Evolutionary conservation across 92 coral and sea anemone genomes (phyloP).

Genomic region (Parazoanthus swiftii): DNA sequence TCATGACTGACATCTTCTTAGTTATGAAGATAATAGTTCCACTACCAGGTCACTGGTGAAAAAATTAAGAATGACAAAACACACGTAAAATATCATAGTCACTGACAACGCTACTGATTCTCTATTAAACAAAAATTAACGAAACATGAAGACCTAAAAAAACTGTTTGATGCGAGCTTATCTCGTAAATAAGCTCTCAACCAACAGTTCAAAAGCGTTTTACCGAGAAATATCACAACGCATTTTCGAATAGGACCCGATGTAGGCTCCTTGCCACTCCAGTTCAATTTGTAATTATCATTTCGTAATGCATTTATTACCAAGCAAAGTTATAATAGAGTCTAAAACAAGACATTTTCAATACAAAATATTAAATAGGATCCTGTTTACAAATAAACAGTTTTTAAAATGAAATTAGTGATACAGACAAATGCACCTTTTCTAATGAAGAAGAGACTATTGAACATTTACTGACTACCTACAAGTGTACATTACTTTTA

Average conservation of each 20-base stretch:
- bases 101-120: background rate
- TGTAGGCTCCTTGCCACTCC: too few relatives aligned
- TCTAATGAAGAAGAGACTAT: too few relatives aligned
- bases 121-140: constrained; percentile 6
- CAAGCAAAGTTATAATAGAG: background rate
- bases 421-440: too few relatives aligned
- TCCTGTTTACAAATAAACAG: too few relatives aligned
- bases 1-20: background rate
- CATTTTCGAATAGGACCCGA: background rate
- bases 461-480: too few relatives aligned
- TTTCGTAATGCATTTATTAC: background rate
- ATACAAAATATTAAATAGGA: too few relatives aligned
- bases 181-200: too few relatives aligned
- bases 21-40: too few relatives aligned
- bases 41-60: too few relatives aligned
- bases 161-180: constrained; percentile 2
- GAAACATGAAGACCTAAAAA: background rate
- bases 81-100: background rate
- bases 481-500: too few relatives aligned
- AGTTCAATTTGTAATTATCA: too few relatives aligned
- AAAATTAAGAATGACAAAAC: constrained; percentile 13
- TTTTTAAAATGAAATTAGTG: too few relatives aligned
- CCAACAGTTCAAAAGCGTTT: constrained; percentile 12
- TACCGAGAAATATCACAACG: background rate
- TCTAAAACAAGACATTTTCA: background rate